These are phyloP conservation scores for Drosophila pseudoobscura DNA, from an alignment of 1,140 invertebrate genomes.

Conservation along the genomic window DNA sequence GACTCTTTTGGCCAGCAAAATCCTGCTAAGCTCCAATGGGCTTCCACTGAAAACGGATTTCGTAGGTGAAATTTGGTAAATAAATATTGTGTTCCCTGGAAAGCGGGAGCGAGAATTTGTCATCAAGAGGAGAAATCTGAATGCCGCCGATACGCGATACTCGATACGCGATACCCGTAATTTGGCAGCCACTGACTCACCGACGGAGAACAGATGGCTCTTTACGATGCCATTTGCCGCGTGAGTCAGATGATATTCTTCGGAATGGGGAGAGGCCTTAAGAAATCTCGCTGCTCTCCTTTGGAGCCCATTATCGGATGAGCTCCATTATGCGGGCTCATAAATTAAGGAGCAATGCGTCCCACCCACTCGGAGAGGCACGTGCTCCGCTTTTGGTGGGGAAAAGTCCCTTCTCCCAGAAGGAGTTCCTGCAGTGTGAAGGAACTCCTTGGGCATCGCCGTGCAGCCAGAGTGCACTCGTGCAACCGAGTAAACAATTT, in stretches of 20 bases:
- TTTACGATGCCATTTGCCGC: slow-evolving; percentile 20
- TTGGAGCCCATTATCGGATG: no score
- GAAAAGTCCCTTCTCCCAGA: neutral
- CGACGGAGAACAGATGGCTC: neutral
- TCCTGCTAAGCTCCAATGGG: slow-evolving; percentile 49
- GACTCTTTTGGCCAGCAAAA: slow-evolving; percentile 25
- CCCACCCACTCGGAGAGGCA: slow-evolving; percentile 44
- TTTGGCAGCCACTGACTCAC: neutral
- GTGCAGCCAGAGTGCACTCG: slow-evolving; percentile 36
- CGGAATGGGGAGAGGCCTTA: slow-evolving; percentile 10
- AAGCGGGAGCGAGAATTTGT: slow-evolving; percentile 30
- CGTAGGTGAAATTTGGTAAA: slow-evolving; percentile 42
- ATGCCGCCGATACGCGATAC: neutral
- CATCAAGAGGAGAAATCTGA: slow-evolving; percentile 41
- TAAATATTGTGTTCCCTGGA: slow-evolving; percentile 37
- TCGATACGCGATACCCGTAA: neutral
- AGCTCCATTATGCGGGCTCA: slow-evolving; percentile 47
- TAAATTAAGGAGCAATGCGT: slow-evolving; percentile 60
- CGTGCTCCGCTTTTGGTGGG: slow-evolving; percentile 26
- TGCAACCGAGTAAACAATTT: slow-evolving; percentile 80
- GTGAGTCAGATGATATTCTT: slow-evolving; percentile 29
- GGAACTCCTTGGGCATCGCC: slow-evolving; percentile 35
- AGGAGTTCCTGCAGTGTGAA: slow-evolving; percentile 15
- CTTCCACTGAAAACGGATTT: slow-evolving; percentile 39
- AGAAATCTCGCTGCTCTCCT: no score